Percentiles rank a stretch among this genome's conserved stretches.
Conservation (phyloP, 2,797 vertebrate species). For the Eleutherodactylus coqui region DNA sequence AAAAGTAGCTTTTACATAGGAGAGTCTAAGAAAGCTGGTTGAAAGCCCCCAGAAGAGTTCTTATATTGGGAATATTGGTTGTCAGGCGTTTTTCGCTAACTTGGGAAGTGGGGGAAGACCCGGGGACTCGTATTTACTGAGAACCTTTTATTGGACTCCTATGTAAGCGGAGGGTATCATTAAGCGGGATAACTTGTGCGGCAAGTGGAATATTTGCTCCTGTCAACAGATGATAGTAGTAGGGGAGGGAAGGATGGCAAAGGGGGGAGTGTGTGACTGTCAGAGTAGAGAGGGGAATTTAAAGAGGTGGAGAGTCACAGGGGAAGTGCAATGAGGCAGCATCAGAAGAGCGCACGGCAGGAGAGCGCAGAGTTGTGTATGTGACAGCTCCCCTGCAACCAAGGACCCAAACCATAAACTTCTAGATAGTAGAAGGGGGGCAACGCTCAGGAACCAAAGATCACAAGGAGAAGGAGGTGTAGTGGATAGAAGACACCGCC, state of each 20-base stretch:
- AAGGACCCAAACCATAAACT: not conserved
- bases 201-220: not conserved
- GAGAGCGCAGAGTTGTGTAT: constrained; percentile 23
- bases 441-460: not conserved
- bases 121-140: not conserved
- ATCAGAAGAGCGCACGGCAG: constrained; percentile 15
- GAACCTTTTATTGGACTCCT: not conserved
- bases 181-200: not conserved
- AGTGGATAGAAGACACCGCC: not conserved
- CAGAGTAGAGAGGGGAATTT: constrained; percentile 52
- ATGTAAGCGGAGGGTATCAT: not conserved
- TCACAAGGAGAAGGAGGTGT: not conserved
- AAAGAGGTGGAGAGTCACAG: constrained; percentile 54
- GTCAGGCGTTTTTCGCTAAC: not conserved
- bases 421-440: not conserved
- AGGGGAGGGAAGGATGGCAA: constrained; percentile 7
- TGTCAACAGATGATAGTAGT: constrained; percentile 34
- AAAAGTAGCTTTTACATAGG: not conserved
- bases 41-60: not conserved
- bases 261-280: constrained; percentile 41
- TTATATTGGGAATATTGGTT: not conserved
- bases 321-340: constrained; percentile 46
- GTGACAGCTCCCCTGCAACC: constrained; percentile 46
- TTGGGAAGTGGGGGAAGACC: not conserved
- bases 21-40: not conserved